Percentiles rank a stretch among this genome's conserved stretches.
Conservation (phyloP, 2,797 vertebrate species). For the Vespertilio murinus region DNA sequence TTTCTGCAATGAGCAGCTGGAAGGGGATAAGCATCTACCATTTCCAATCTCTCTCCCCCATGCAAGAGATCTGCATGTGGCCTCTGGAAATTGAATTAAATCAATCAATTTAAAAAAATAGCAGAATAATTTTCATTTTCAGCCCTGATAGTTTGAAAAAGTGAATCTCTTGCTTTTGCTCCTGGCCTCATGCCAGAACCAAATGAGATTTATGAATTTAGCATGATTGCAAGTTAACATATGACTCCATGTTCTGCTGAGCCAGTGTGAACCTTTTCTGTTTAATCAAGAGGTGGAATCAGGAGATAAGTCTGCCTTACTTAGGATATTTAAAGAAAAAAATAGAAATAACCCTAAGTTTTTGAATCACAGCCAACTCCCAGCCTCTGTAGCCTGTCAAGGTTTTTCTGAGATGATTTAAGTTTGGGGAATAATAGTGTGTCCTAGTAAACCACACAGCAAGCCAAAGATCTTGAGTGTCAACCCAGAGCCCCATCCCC, state of each 20-base stretch:
- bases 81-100: conserved; percentile 56
- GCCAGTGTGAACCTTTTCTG: conserved; percentile 72
- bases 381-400: conserved; percentile 26
- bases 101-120: conserved; percentile 46
- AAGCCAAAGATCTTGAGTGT: not conserved
- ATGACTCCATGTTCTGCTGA: conserved; percentile 69
- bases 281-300: conserved; percentile 81
- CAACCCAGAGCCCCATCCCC: not conserved
- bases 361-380: conserved; percentile 27
- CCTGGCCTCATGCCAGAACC: conserved; percentile 73
- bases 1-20: not conserved
- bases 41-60: not conserved
- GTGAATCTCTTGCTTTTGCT: conserved; percentile 65
- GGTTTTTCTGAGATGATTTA: not conserved
- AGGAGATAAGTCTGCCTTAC: conserved; percentile 66
- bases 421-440: not conserved
- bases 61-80: not conserved
- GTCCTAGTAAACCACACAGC: not conserved
- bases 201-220: conserved; percentile 80
- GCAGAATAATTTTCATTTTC: conserved; percentile 70
- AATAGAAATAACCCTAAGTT: conserved; percentile 53
- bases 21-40: not conserved
- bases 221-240: conserved; percentile 76
- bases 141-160: conserved; percentile 48
- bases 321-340: conserved; percentile 56